phyloP scores from a whole-genome alignment of 1,140 invertebrate genomes.

The Caligus rogercresseyi region DNA sequence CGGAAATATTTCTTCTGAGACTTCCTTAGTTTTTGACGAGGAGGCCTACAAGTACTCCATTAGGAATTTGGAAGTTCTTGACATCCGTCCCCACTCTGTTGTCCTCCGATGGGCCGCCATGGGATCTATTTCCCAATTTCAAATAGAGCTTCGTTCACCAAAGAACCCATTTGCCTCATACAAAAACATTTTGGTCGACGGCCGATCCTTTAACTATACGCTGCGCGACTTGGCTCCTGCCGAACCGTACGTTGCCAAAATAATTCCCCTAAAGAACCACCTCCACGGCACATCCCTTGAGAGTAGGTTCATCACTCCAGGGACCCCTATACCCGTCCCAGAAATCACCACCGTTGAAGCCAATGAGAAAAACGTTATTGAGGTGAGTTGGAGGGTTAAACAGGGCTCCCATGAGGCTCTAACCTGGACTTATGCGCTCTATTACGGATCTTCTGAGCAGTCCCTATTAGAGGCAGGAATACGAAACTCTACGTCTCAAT shows the following conservation, averaged over 20 bases:
- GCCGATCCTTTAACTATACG: neutral
- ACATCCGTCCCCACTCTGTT: neutral
- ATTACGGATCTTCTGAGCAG: neutral
- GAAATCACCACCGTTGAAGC: neutral
- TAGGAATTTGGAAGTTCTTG: neutral
- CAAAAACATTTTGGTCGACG: neutral
- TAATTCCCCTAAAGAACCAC: neutral
- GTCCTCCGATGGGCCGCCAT: neutral
- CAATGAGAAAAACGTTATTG: neutral
- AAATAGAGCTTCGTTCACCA: neutral
- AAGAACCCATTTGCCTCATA: constrained; percentile 12
- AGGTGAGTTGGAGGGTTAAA: constrained; percentile 8
- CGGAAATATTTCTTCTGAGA: neutral
- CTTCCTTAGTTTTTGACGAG: neutral
- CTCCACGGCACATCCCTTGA: neutral
- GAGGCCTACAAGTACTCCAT: neutral
- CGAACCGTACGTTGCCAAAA: neutral
- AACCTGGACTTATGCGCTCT: constrained; percentile 7
- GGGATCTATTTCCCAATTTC: neutral
- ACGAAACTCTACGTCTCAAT: constrained; percentile 34
- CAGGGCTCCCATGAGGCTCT: neutral
- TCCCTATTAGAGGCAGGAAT: constrained; percentile 8
- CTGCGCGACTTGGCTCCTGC: neutral
- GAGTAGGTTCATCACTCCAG: neutral
- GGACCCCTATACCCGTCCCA: neutral